These are phyloP conservation scores for Drosophila eugracilis DNA, from an alignment of 1,140 invertebrate species.

Conservation along the genomic window DNA sequence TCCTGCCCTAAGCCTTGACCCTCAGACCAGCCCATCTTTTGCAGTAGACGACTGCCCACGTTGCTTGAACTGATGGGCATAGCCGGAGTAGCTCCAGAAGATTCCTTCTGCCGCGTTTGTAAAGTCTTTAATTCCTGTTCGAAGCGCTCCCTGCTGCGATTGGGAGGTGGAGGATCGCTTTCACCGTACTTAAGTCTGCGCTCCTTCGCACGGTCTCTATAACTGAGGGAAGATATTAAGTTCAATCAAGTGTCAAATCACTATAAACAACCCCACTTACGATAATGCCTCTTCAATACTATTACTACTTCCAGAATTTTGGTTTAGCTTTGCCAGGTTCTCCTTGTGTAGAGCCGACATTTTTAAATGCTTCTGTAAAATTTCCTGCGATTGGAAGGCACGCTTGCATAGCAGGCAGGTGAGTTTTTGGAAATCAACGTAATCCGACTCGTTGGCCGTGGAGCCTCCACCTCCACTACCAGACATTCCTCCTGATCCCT, in stretches of 20 bases:
- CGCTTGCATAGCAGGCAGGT: conserved; percentile 98
- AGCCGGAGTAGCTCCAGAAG: conserved; percentile 78
- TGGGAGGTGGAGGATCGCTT: conserved; percentile 90
- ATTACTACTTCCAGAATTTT: conserved; percentile 2
- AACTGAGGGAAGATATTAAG: conserved; percentile 85
- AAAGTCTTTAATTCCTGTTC: conserved; percentile 85
- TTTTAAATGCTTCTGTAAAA: conserved; percentile 95
- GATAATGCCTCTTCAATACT: conserved; percentile 32
- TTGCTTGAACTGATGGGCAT: conserved; percentile 92
- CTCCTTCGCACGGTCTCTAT: conserved; percentile 98
- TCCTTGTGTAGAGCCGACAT: conserved; percentile 98
- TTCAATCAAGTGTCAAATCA: too few relatives aligned
- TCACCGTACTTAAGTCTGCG: conserved; percentile 97
- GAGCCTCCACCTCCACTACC: conserved; percentile 61
- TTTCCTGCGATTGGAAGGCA: conserved; percentile 95
- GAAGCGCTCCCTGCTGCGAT: conserved; percentile 90
- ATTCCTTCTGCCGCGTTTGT: conserved; percentile 67
- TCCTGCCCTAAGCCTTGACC: conserved; percentile 97
- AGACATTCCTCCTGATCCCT: background rate
- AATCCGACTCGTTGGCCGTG: conserved; percentile 87
- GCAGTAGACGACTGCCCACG: conserved; percentile 96
- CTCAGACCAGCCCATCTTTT: conserved; percentile 99
- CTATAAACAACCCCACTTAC: conserved; percentile 42
- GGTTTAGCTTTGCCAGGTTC: conserved; percentile 88
- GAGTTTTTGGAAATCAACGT: conserved; percentile 94